Evolutionary conservation across 2,888 invertebrate genomes (phyloP).

Genomic region (Eupithecia pulchellata): DNA sequence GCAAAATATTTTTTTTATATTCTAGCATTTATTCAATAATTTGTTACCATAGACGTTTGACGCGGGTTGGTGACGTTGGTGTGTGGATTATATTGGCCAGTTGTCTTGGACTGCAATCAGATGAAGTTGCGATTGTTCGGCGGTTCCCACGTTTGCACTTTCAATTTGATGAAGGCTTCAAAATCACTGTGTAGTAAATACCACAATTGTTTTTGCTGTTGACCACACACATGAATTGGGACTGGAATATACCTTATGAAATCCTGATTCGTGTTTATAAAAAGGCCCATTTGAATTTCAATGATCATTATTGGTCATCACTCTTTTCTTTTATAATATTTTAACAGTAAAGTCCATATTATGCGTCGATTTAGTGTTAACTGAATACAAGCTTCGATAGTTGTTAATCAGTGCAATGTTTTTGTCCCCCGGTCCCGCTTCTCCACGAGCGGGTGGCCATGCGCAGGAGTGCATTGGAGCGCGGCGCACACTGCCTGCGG

Average conservation of each 20-base stretch:
- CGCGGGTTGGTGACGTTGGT: too few species aligned
- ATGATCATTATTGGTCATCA: neutral
- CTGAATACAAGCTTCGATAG: neutral
- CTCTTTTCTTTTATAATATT: neutral
- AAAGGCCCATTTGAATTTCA: neutral
- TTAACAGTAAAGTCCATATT: neutral
- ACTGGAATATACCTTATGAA: neutral
- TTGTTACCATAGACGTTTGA: too few species aligned
- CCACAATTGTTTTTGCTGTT: conserved; percentile 17
- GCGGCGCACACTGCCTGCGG: conserved; percentile 17
- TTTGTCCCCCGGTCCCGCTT: conserved; percentile 28
- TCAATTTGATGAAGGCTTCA: conserved; percentile 27
- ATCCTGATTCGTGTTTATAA: neutral
- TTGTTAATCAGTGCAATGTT: conserved; percentile 15
- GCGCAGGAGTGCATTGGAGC: conserved; percentile 30
- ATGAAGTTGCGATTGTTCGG: conserved; percentile 29
- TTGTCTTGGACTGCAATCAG: conserved; percentile 7
- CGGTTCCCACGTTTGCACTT: conserved; percentile 33
- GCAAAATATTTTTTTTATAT: too few species aligned
- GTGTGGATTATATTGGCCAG: neutral
- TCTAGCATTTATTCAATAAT: too few species aligned
- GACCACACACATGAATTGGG: neutral
- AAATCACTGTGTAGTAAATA: conserved; percentile 10
- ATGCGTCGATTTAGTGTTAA: neutral
- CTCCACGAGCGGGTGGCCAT: conserved; percentile 27